phyloP scores from a whole-genome alignment of 2,888 invertebrate genomes.

The Melinopterus prodromus region DNA sequence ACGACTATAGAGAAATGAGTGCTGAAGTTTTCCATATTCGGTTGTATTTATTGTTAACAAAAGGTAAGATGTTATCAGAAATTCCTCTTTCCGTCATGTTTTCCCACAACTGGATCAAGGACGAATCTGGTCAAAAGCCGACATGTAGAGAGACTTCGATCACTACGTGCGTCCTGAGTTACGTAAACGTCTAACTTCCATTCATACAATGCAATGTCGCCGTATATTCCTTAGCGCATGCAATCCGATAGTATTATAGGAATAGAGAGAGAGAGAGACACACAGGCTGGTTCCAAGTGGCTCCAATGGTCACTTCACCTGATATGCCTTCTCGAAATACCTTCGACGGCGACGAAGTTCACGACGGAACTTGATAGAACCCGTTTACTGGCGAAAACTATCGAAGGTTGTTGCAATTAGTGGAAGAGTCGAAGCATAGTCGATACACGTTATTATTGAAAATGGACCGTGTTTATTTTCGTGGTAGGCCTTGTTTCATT shows the following conservation, averaged over 20 bases:
- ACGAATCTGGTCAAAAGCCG: neutral
- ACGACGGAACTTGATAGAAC: neutral
- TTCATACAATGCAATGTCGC: neutral
- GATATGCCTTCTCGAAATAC: neutral
- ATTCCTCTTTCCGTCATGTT: neutral
- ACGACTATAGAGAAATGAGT: too few relatives aligned
- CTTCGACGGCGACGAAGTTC: neutral
- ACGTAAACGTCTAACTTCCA: neutral
- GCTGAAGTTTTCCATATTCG: too few relatives aligned
- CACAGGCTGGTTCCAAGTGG: neutral
- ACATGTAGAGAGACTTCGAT: neutral
- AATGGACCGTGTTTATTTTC: neutral
- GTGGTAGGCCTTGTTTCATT: neutral
- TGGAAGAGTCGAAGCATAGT: neutral
- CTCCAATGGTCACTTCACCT: neutral
- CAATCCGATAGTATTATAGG: neutral
- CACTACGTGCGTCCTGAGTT: neutral
- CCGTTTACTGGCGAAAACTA: neutral
- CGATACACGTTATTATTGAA: neutral
- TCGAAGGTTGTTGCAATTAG: slow-evolving; percentile 4
- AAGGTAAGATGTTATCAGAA: too few relatives aligned
- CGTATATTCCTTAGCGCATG: neutral
- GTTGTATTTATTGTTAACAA: too few relatives aligned
- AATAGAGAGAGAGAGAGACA: neutral
- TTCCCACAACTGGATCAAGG: neutral